phyloP scores from a whole-genome alignment of 2,113 vertebrate species.

The Gadus chalcogrammus region DNA sequence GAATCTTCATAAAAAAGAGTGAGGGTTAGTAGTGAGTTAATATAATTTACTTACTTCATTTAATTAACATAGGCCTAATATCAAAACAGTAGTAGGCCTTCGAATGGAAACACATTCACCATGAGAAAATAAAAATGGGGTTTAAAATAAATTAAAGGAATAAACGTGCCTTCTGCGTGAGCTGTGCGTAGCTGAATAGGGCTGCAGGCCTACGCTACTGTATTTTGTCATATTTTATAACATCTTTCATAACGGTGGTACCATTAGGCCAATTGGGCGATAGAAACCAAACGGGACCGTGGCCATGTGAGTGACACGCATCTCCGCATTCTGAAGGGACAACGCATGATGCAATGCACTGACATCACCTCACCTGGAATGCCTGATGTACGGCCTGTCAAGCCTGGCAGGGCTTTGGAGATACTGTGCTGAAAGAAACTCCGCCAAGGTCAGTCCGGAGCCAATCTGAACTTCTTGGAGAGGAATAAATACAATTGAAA shows the following conservation, averaged over 20 bases:
- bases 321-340: constrained; percentile 48
- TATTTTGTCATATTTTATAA: not conserved
- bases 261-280: not conserved
- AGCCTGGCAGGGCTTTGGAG: constrained; percentile 24
- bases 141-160: no score
- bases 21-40: no score
- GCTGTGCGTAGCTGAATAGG: no score
- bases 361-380: constrained; percentile 66
- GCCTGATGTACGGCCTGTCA: constrained; percentile 51
- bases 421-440: constrained; percentile 29
- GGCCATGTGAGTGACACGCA: constrained; percentile 36
- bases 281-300: constrained; percentile 3
- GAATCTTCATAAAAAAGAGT: no score
- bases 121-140: no score
- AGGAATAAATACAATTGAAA: not conserved
- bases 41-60: no score
- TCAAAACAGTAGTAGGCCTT: no score
- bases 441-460: constrained; percentile 52
- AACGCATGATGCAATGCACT: constrained; percentile 64
- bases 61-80: no score
- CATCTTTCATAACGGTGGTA: no score
- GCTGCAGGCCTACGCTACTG: no score
- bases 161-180: no score
- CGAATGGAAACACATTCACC: no score
- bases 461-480: not conserved